Evolutionary conservation across 2,113 vertebrate genomes (phyloP), one percentile per base, ranked within the genome.

Genomic region (Python bivittatus): DNA sequence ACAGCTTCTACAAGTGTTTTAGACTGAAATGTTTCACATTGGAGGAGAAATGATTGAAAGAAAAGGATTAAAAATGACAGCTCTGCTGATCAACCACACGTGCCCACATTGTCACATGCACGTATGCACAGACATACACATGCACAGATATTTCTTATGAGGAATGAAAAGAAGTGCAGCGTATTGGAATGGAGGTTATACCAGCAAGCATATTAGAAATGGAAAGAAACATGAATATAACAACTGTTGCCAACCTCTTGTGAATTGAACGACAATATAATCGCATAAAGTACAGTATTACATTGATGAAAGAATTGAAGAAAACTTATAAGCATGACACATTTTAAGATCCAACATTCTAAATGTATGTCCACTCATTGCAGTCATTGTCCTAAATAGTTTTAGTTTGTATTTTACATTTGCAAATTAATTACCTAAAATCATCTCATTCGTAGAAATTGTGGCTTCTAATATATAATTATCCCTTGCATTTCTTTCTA

Each of bases 41-140:
- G 97, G 91, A 95, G 94, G 93, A 95, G 97, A 97, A 97, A 97
- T 84, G 97, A 97, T 97, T 96, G 97, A 97, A 97, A 97, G 97
- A 95, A 97, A 97, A 94, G 95, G 97, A 97, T 97, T 96, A 97
- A 89, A 96, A 96, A 96, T 97, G 97, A 97, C 96, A 97, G 92
- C 72, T 9, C 94, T 93, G 93, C 97, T 97, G 97, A 97, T 97
- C 96, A 97, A 97, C 97, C 96, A 95, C 96, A 95, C 95, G 88
- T 8, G 88, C 94, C 96, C 6, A 64, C 90, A 93, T 95, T 95
- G 94, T 91, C 23, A 84, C 90, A 92, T 93, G 90, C 95, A 93
- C 13, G 64, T 48, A 48, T 48, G 48, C 91, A 61, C 94, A 93
- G 92, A 91, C 94, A 91, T 93, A 93, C 91, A 57, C 92, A 93